Base-by-base conservation (phyloP, 92 coral and sea anemone genomes). In the Bergia puertoricense region DNA sequence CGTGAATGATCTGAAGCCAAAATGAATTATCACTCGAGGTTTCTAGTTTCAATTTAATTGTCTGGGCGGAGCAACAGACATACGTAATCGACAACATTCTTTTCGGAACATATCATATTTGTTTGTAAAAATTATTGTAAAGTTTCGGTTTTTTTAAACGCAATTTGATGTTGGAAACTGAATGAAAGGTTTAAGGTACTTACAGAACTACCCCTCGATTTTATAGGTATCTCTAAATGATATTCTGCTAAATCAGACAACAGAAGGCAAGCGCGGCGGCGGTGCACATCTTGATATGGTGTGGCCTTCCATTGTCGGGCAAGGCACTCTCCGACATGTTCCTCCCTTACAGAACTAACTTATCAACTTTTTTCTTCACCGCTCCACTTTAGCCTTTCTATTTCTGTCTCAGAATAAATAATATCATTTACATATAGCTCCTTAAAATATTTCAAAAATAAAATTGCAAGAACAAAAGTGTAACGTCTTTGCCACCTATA, bases 31-130 rank as follows among this genome's bases (percentile, higher is more conserved):
- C 23, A 62, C 22, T 62, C n/a, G 69, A 3, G 69, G 69, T 62
- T 18, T 66, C 50, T 59, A 71, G 45, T 82, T 82, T 82, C 76
- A 67, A 22, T 82, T 82, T 67, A 82, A 82, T 67, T 44, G 51
- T 30, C 23, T 54, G 57, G 86, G 86, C 74, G 86, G 86, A 82
- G 86, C 86, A 48, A 14, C 22, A 23, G 69, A 18, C 69, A 62
- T 18, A 42, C 10, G 5, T 74, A 45, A 74, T 42, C 22, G 37
- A 65, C 40, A 66, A 10, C 8, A 38, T 36, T 46, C 41, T 65
- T n/a, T 82, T 16, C 16, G 9, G 46, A 44, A 42, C 36, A 3
- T 43, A 10, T 39, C 76, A 42, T 1, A 0, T 23, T 6, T 13
- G 10, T 18, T 7, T 51, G 83, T 14, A 36, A 76, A 42, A 14